Conservation (phyloP, 2,797 vertebrate species). For the Gastrophryne carolinensis region DNA sequence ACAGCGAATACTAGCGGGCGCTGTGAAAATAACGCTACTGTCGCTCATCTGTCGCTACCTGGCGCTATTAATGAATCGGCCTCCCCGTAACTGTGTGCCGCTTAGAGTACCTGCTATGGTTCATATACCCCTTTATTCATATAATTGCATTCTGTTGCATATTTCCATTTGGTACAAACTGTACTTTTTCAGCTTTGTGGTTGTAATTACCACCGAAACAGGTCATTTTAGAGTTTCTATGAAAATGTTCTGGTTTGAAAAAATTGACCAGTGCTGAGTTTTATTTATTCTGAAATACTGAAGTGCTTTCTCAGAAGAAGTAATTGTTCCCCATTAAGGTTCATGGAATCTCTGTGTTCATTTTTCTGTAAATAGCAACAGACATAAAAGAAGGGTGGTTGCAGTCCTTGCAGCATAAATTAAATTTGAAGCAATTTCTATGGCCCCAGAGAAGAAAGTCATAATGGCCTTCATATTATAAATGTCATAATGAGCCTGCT, state of each 20-base stretch:
- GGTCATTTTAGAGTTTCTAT: neutral
- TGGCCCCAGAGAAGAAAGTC: neutral
- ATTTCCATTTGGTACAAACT: neutral
- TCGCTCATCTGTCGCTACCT: no score
- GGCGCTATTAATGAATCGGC: no score
- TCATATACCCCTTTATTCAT: neutral
- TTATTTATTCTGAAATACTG: neutral
- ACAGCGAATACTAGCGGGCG: no score
- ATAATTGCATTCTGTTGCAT: neutral
- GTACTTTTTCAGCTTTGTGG: neutral
- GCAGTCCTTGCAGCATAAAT: neutral
- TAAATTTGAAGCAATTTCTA: neutral
- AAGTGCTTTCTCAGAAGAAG: constrained; percentile 35
- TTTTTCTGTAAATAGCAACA: constrained; percentile 1
- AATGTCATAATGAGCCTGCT: neutral
- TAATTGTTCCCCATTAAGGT: constrained; percentile 1
- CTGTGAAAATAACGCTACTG: no score
- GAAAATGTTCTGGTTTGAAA: constrained; percentile 6
- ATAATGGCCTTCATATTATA: neutral
- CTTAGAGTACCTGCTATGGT: neutral
- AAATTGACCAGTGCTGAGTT: neutral
- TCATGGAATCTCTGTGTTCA: constrained; percentile 17
- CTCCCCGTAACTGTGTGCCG: no score
- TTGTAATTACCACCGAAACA: constrained; percentile 1
- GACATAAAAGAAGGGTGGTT: neutral